Conservation (phyloP, 37 sponge, comb jelly and placozoan genomes). For the Trichoplax adhaerens region DNA sequence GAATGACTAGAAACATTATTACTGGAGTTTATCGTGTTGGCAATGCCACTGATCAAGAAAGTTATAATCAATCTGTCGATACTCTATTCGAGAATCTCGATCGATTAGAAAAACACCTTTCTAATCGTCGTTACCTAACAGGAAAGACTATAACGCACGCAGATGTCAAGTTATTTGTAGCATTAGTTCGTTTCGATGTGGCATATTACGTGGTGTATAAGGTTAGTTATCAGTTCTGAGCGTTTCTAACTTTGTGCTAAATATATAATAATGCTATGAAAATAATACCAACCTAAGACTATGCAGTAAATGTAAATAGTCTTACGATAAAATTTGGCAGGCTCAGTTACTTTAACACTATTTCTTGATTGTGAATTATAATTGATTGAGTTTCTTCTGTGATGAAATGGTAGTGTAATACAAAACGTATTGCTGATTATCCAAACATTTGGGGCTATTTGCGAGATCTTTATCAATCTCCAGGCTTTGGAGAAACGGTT, state of each 20-base stretch:
- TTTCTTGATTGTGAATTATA: too few relatives aligned
- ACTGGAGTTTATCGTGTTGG: slow-evolving; percentile 78
- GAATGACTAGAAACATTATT: slow-evolving; percentile 43
- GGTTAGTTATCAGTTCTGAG: slow-evolving; percentile 67
- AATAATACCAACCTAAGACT: too few relatives aligned
- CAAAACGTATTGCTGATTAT: slow-evolving; percentile 70
- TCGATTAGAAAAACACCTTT: slow-evolving; percentile 52
- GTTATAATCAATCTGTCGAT: slow-evolving; percentile 55
- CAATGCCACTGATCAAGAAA: slow-evolving; percentile 72
- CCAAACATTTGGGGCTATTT: slow-evolving; percentile 76
- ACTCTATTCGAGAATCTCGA: slow-evolving; percentile 71
- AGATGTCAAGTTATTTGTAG: slow-evolving; percentile 72
- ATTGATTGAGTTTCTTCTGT: too few relatives aligned
- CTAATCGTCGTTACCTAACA: slow-evolving; percentile 52
- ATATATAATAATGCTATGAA: not conserved
- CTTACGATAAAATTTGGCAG: too few relatives aligned
- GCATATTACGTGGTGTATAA: slow-evolving; percentile 87
- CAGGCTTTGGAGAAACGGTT: slow-evolving; percentile 63
- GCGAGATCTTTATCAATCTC: slow-evolving; percentile 74
- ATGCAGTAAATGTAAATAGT: too few relatives aligned
- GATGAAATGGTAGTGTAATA: slow-evolving; percentile 43
- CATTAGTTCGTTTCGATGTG: slow-evolving; percentile 72
- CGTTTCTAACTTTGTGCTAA: slow-evolving; percentile 1
- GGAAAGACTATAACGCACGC: slow-evolving; percentile 72
- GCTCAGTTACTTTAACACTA: too few relatives aligned